Base-by-base conservation (phyloP, 2,888 invertebrate genomes). In the Darwinula stevensoni region DNA sequence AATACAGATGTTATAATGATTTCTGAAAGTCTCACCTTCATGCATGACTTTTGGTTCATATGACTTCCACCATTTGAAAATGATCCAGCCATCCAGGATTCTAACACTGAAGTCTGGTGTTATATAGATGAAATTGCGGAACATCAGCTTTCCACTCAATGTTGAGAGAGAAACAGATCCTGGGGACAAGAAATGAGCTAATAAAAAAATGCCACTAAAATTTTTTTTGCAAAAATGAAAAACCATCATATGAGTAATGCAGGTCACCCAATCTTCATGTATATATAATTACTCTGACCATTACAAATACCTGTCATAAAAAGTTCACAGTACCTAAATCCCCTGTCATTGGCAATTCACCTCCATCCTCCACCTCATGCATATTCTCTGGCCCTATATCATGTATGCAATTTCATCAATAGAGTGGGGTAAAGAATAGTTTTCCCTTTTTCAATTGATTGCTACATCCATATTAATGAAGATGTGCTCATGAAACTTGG, bases 101-200 rank as follows among this genome's bases (percentile, higher is more conserved):
- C 88, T 63, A 27, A 86, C 52, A 17, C 82, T 74, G 52, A 74
- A 86, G 57, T 97, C 91, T 47, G 78, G 74, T 38, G 76, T 84
- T 36, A 86, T 74, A 47, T 78, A 86, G 33, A 78, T 71, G 41
- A 94, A 67, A 56, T 94, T 86, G 35, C 86, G 63, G 51, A 94
- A 88, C 91, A 94, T 94, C 33, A 97, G 72, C 57, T 94, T 94
- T 3, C 97, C 97, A 33, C 88, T 80, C 38, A 94, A 58, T n/a
- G 84, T 76, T 51, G 86, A 82, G 33, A 91, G 57, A 4, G 84
- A 82, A 45, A 94, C 67, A 3, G 94, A 91, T 34, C 91, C 86
- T 82, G 50, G 15, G 59, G 22, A 55, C 32, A 42, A 35, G 39
- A 27, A 35, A 29, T 34, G 27, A 36, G 18, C 27, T 36, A 15